phyloP scores from a whole-genome alignment of 2,797 vertebrate genomes.

The Leptodactylus fallax region DNA sequence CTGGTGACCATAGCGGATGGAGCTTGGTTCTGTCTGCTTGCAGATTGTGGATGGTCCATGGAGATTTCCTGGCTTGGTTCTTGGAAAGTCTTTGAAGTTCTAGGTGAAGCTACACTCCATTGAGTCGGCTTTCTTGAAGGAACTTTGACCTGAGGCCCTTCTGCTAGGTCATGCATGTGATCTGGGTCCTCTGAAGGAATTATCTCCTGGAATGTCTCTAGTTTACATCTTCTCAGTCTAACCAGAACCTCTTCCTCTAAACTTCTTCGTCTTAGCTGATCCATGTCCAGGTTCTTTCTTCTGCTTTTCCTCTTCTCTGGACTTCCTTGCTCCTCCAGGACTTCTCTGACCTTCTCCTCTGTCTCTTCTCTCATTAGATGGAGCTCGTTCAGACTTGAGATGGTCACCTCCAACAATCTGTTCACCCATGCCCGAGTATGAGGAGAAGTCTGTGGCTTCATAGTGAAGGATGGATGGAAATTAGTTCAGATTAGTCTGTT shows the following conservation, averaged over 20 bases:
- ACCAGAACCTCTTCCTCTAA: not conserved
- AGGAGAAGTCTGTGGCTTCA: not conserved
- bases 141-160: not conserved
- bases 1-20: not conserved
- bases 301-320: not conserved
- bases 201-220: not conserved
- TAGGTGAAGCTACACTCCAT: not conserved
- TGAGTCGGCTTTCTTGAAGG: not conserved
- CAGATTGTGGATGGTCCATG: not conserved
- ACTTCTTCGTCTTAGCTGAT: not conserved
- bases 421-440: not conserved
- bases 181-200: not conserved
- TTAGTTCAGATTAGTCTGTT: not conserved
- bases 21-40: not conserved
- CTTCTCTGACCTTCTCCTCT: conserved; percentile 38
- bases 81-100: not conserved
- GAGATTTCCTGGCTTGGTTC: not conserved
- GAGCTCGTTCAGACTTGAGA: conserved; percentile 25
- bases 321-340: not conserved
- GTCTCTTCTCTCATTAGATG: conserved; percentile 14
- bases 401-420: conserved; percentile 33
- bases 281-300: not conserved
- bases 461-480: not conserved
- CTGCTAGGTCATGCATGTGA: not conserved
- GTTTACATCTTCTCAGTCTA: not conserved